Conservation (phyloP, 2,113 vertebrate genomes). For the Hippoglossus stenolepis region DNA sequence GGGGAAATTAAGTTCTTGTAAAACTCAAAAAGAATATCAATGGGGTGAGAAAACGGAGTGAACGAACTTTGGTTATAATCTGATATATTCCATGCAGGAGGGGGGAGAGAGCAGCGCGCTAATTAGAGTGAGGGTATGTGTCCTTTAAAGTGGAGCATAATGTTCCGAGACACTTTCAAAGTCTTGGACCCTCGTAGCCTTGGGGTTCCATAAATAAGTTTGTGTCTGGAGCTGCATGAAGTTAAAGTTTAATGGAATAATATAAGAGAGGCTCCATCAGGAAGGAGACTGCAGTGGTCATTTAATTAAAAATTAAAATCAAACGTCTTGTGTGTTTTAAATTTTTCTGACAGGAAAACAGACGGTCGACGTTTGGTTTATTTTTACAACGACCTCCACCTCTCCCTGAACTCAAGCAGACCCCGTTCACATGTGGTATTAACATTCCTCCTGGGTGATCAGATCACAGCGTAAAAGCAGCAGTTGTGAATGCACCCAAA, state of each 20-base stretch:
- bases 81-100: not conserved
- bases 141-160: not conserved
- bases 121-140: slow-evolving; percentile 23
- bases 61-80: slow-evolving; percentile 17
- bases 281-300: not conserved
- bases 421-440: not conserved
- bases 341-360: too few species aligned
- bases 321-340: not conserved
- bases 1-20: slow-evolving; percentile 22
- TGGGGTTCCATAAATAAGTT: slow-evolving; percentile 1
- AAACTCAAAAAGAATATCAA: slow-evolving; percentile 26
- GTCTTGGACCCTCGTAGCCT: not conserved
- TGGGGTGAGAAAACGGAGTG: slow-evolving; percentile 2
- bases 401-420: not conserved
- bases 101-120: not conserved
- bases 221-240: not conserved
- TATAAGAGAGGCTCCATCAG: not conserved
- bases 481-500: not conserved
- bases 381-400: not conserved
- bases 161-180: slow-evolving; percentile 5
- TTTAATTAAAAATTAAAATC: not conserved
- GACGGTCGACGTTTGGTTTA: too few species aligned
- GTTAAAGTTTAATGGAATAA: not conserved
- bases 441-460: not conserved
- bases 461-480: not conserved